These are phyloP conservation scores for Holothuria glaberrima DNA, from an alignment of 35 echinoderm and acorn worm species.

Conservation along the genomic window DNA sequence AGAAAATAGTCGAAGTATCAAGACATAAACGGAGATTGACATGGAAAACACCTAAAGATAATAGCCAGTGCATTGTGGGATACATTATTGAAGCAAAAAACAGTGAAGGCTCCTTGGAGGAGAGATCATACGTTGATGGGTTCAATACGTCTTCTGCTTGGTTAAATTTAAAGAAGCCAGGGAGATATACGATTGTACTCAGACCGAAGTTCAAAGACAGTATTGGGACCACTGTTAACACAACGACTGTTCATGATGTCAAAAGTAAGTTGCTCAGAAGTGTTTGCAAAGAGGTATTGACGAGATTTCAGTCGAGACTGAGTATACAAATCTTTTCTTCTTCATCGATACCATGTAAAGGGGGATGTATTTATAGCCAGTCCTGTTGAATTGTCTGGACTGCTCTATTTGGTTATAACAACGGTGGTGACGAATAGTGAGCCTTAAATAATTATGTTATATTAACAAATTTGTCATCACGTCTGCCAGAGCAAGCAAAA, in stretches of 20 bases:
- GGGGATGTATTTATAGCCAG: no score
- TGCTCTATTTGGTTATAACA: no score
- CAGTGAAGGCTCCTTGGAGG: background rate
- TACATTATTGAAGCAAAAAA: background rate
- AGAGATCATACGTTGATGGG: background rate
- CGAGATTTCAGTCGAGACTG: no score
- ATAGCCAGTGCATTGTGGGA: conserved; percentile 5
- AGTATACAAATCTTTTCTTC: no score
- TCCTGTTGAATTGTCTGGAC: no score
- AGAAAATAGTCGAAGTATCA: background rate
- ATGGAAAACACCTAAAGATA: background rate
- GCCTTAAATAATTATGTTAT: no score
- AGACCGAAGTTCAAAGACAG: background rate
- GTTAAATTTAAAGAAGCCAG: background rate
- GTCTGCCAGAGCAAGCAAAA: no score
- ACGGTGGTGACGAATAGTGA: no score
- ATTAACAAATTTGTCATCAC: no score
- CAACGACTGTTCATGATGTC: background rate
- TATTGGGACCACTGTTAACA: background rate
- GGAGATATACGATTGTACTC: background rate
- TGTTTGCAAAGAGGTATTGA: no score
- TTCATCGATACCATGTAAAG: no score
- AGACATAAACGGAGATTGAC: background rate
- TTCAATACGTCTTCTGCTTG: background rate
- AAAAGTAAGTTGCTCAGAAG: background rate